Conservation (phyloP, 2,797 vertebrate species). For the Schizopygopsis malacanthus region DNA sequence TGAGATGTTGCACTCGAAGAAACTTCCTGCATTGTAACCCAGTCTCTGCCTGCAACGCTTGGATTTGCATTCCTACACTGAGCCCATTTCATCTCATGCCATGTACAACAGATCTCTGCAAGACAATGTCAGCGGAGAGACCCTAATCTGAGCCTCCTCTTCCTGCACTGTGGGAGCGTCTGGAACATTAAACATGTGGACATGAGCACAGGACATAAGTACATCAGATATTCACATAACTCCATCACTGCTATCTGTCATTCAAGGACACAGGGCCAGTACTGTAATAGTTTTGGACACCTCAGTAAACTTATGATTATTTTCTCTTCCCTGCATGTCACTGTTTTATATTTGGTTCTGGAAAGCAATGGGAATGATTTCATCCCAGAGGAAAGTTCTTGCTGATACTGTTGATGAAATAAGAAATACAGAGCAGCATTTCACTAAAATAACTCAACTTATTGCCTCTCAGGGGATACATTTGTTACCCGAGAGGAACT, state of each 20-base stretch:
- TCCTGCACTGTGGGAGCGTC: slow-evolving; percentile 52
- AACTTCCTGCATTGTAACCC: slow-evolving; percentile 58
- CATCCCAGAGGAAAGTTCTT: neutral
- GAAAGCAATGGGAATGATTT: neutral
- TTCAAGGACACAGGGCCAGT: slow-evolving; percentile 26
- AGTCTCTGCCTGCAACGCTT: slow-evolving; percentile 53
- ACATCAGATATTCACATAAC: slow-evolving; percentile 36
- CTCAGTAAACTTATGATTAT: neutral
- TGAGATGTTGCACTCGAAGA: slow-evolving; percentile 53
- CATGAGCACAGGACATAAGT: slow-evolving; percentile 22
- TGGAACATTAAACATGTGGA: slow-evolving; percentile 50
- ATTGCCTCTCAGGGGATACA: neutral
- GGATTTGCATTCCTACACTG: slow-evolving; percentile 47
- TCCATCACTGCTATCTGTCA: slow-evolving; percentile 20
- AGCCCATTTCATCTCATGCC: slow-evolving; percentile 58
- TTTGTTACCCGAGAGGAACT: neutral
- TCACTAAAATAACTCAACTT: neutral
- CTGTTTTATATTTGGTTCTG: slow-evolving; percentile 6
- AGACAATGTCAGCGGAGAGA: slow-evolving; percentile 42
- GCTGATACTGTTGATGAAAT: neutral
- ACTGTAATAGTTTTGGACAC: slow-evolving; percentile 9
- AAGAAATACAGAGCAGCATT: neutral
- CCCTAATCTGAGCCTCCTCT: slow-evolving; percentile 42
- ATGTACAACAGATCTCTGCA: slow-evolving; percentile 56
- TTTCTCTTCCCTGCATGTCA: neutral